Conservation (phyloP, 2,888 invertebrate genomes). For the Rhingia rostrata region DNA sequence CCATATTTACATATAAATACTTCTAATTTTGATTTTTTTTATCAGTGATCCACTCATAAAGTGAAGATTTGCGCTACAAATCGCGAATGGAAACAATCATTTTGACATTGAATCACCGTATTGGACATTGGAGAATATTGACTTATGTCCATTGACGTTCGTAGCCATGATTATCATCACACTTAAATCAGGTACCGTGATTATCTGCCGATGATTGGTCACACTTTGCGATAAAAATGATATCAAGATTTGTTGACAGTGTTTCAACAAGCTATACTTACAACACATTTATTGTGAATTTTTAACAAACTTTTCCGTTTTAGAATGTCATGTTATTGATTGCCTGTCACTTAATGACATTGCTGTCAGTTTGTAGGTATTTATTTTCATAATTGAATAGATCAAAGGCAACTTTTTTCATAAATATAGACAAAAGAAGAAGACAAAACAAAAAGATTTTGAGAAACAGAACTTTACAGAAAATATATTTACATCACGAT, state of each 20-base stretch:
- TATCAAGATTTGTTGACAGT: not conserved
- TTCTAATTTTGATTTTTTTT: not conserved
- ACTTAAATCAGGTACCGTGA: not conserved
- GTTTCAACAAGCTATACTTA: not conserved
- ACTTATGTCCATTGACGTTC: not conserved
- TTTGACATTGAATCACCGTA: not conserved
- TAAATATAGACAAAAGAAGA: too few relatives aligned
- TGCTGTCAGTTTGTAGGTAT: too few relatives aligned
- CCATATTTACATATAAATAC: not conserved
- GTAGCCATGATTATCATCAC: not conserved
- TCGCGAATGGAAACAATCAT: not conserved
- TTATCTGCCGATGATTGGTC: conserved; percentile 7
- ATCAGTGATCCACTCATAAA: not conserved
- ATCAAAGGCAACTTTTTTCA: too few relatives aligned
- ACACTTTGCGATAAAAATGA: not conserved
- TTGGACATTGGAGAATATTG: not conserved
- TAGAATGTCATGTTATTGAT: not conserved
- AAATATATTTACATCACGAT: too few relatives aligned
- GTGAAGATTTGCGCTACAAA: not conserved
- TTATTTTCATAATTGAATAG: too few relatives aligned
- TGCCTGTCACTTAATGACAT: not conserved
- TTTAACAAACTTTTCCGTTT: too few relatives aligned
- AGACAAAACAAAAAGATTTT: too few relatives aligned
- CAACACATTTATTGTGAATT: not conserved
- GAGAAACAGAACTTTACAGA: too few relatives aligned